phyloP scores from a whole-genome alignment of 2,797 vertebrate species.

The Artibeus jamaicensis region DNA sequence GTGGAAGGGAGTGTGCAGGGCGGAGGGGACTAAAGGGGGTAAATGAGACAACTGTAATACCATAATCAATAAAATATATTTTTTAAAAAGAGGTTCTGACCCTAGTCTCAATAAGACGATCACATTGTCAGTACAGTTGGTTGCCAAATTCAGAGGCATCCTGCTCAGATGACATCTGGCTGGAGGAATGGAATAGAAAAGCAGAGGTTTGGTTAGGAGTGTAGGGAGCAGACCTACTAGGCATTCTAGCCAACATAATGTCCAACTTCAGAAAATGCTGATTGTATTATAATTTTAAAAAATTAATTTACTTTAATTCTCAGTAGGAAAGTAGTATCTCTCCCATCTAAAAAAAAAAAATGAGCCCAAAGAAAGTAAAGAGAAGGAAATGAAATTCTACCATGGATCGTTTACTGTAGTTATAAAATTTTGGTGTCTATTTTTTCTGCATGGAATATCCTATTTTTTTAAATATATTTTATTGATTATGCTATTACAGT shows the following conservation, averaged over 20 bases:
- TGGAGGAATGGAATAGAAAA: neutral
- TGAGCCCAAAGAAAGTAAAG: neutral
- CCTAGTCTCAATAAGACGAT: neutral
- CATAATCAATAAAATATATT: too few species aligned
- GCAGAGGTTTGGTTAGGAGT: neutral
- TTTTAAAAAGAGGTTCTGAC: neutral
- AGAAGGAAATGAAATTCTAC: neutral
- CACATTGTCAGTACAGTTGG: fast-evolving
- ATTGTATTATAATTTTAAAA: too few species aligned
- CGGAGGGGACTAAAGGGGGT: too few species aligned
- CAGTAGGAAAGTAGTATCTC: neutral
- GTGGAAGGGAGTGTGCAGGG: too few species aligned
- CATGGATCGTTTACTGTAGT: neutral
- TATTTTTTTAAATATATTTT: neutral
- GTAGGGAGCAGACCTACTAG: neutral
- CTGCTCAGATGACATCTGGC: neutral
- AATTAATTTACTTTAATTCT: neutral
- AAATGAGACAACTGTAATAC: too few species aligned
- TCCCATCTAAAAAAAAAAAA: neutral
- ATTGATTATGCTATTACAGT: too few species aligned
- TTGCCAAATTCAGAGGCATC: fast-evolving
- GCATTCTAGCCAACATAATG: neutral
- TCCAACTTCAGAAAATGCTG: neutral
- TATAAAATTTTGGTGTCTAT: neutral
- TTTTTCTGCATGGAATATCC: neutral